Evolutionary conservation across 2,113 vertebrate species (phyloP).

Genomic region (Antigone vipio): DNA sequence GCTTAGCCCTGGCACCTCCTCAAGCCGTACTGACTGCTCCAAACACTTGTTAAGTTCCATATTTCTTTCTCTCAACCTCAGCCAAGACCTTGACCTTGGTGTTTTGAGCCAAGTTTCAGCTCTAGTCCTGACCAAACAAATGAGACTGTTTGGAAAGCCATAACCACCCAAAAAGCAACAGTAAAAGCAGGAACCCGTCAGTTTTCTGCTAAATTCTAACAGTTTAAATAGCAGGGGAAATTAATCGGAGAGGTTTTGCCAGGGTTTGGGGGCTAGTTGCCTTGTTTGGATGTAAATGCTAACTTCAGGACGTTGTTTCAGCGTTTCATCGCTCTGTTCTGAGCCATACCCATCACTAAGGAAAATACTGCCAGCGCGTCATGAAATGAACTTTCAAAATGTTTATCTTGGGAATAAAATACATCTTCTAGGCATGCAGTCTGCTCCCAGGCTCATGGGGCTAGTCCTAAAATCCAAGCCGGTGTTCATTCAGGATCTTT

Average conservation of each 20-base stretch:
- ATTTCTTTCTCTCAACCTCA: background rate
- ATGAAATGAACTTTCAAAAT: too few species aligned
- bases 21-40: background rate
- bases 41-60: accelerated
- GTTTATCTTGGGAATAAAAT: too few species aligned
- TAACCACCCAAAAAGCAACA: background rate
- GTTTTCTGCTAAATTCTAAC: background rate
- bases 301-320: too few species aligned
- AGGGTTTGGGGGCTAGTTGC: too few species aligned
- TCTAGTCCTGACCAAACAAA: background rate
- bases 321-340: background rate
- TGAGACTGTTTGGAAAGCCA: background rate
- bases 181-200: background rate
- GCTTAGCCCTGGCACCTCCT: background rate
- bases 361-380: background rate
- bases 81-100: background rate
- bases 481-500: too few species aligned
- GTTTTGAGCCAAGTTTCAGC: background rate
- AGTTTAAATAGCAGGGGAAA: background rate
- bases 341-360: background rate
- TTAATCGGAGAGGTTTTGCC: background rate
- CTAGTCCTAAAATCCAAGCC: too few species aligned
- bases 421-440: too few species aligned
- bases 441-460: too few species aligned
- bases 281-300: background rate